Evolutionary conservation across 2,888 invertebrate genomes (phyloP).

Genomic region (Tetragonisca angustula): DNA sequence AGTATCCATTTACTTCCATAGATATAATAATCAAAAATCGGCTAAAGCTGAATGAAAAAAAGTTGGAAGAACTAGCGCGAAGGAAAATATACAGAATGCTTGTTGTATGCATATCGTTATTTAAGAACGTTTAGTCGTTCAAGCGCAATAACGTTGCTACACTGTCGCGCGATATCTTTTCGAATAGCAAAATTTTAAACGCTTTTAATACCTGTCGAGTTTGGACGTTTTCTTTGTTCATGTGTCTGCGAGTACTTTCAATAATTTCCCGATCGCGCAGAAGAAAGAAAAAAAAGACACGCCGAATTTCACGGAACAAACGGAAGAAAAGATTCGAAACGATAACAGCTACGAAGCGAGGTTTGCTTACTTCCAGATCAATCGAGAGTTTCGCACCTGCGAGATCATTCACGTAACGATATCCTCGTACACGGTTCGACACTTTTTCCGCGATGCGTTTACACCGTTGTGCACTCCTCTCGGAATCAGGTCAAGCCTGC

Average conservation of each 20-base stretch:
- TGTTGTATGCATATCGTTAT: neutral
- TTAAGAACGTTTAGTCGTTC: neutral
- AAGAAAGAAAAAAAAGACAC: too few relatives aligned
- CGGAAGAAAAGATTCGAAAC: neutral
- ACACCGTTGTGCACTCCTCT: conserved; percentile 56
- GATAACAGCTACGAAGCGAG: conserved; percentile 6
- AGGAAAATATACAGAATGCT: neutral
- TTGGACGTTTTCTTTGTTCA: neutral
- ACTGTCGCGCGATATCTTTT: neutral
- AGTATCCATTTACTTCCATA: neutral
- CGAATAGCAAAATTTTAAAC: neutral
- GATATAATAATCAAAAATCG: neutral
- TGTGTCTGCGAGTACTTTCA: neutral
- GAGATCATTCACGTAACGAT: conserved; percentile 14
- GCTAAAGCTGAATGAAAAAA: neutral
- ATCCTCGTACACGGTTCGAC: conserved; percentile 27
- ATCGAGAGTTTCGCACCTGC: conserved; percentile 29
- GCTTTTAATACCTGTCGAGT: neutral
- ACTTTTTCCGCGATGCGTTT: conserved; percentile 49
- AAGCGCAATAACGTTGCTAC: neutral
- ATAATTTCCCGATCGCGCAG: neutral
- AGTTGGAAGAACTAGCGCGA: neutral
- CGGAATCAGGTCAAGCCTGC: conserved; percentile 64
- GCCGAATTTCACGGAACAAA: neutral
- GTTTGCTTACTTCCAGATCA: conserved; percentile 35